These are phyloP conservation scores for Bathynomus jamesi DNA, from an alignment of 1,140 invertebrate species.

Conservation along the genomic window DNA sequence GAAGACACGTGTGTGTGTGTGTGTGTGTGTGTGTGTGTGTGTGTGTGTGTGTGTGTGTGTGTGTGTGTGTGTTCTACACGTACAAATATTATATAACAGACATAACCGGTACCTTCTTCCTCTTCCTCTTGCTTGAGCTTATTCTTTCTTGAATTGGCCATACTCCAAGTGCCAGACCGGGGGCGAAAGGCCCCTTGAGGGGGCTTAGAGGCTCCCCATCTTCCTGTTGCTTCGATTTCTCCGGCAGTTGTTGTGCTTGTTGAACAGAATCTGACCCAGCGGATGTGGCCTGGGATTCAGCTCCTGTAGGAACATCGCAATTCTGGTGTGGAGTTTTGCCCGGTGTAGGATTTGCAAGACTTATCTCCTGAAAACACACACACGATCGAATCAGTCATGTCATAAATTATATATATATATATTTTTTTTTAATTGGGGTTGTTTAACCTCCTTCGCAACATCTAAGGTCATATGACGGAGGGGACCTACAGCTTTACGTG, in stretches of 20 bases:
- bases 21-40: no score
- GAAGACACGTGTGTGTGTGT: no score
- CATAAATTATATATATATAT: neutral
- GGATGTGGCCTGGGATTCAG: neutral
- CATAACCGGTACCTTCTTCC: conserved; percentile 11
- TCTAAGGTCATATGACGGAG: no score
- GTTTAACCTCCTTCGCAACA: no score
- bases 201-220: neutral
- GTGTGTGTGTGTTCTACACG: no score
- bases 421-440: no score
- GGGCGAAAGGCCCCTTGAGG: neutral
- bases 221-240: neutral
- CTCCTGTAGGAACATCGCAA: neutral
- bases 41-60: no score
- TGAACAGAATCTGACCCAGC: neutral
- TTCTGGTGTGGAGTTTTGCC: neutral
- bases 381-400: neutral
- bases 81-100: no score
- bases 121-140: conserved; percentile 3
- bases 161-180: conserved; percentile 11
- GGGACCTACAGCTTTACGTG: no score
- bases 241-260: neutral
- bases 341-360: neutral
- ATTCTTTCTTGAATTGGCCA: conserved; percentile 3
- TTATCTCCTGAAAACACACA: neutral